Evolutionary conservation across 2,888 invertebrate genomes (phyloP), one percentile per base, ranked within the genome.

Genomic region (Oithona nana): DNA sequence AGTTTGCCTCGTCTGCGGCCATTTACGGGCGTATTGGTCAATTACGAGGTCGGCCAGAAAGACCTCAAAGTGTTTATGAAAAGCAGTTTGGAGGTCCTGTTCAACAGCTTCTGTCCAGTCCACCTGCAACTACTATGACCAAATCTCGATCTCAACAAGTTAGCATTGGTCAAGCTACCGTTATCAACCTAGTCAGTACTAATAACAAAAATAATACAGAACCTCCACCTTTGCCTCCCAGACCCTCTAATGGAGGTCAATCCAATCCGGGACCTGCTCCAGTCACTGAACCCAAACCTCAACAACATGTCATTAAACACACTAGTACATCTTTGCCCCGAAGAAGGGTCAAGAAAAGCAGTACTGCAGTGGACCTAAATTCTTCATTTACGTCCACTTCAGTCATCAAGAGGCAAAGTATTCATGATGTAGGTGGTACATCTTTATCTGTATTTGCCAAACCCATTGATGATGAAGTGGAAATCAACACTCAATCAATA

Each of bases 161-260:
- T 22, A 26, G 54, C 6, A n/a, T n/a, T n/a, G n/a, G n/a, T n/a
- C n/a, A 54, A 29, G 61, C 61, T 29, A 61, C 61, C 13, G 61
- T 61, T 16, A 30, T 61, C 20, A 61, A 61, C 54, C 61, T 61
- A 61, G 61, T 61, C 61, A 61, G 54, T 6, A 39, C 8, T 16
- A 57, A 1, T 16, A 52, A 52, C 2, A 24, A 16, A 20, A 24
- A 22, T 16, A 13, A 13, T 20, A 20, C 57, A 11, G 29, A 20
- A 4, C 57, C 57, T 16, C 57, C 57, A 11, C 57, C 57, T 4
- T 31, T 57, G 8, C 57, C 57, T 4, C 57, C 57, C 1, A 30
- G 57, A 22, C 57, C 57, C 16, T 39, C 39, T 39, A 16, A 16
- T 11, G 39, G 39, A 16, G 8, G 6, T 16, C 39, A 39, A 39